phyloP scores from a whole-genome alignment of 2,888 invertebrate species.

The Geophilus truncorum region DNA sequence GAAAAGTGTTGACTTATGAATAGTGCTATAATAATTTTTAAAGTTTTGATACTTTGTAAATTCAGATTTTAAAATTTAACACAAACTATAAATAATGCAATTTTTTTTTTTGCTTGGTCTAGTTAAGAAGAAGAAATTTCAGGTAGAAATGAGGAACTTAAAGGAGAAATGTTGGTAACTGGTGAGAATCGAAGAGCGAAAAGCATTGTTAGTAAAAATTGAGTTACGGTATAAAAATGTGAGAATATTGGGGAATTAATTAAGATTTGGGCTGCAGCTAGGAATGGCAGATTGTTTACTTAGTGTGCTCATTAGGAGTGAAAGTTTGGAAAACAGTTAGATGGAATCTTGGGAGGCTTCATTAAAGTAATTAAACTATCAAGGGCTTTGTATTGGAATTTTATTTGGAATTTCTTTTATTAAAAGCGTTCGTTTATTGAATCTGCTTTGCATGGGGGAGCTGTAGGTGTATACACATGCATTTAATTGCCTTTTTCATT shows the following conservation, averaged over 20 bases:
- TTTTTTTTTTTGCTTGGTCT: too few species aligned
- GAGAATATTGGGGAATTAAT: neutral
- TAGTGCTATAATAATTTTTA: too few species aligned
- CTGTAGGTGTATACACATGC: neutral
- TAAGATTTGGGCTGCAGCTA: neutral
- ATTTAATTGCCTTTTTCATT: neutral
- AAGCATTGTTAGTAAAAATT: neutral
- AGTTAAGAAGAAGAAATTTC: too few species aligned
- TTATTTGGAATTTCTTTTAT: constrained; percentile 10
- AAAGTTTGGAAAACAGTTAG: constrained; percentile 3
- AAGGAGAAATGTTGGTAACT: too few species aligned
- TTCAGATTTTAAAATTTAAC: too few species aligned
- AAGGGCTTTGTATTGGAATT: neutral
- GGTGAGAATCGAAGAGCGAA: too few species aligned
- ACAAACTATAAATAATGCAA: too few species aligned
- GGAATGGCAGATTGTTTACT: constrained; percentile 14
- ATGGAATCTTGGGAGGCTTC: neutral
- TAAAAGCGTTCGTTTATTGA: neutral
- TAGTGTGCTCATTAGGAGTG: neutral
- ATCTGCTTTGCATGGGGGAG: neutral
- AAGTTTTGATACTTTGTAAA: too few species aligned
- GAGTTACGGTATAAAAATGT: neutral
- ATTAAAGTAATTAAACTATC: constrained; percentile 20
- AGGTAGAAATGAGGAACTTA: too few species aligned
- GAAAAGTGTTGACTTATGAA: too few species aligned